Evolutionary conservation across 2,113 vertebrate genomes (phyloP), one percentile per base, ranked within the genome.

Genomic region (Cololabis saira): DNA sequence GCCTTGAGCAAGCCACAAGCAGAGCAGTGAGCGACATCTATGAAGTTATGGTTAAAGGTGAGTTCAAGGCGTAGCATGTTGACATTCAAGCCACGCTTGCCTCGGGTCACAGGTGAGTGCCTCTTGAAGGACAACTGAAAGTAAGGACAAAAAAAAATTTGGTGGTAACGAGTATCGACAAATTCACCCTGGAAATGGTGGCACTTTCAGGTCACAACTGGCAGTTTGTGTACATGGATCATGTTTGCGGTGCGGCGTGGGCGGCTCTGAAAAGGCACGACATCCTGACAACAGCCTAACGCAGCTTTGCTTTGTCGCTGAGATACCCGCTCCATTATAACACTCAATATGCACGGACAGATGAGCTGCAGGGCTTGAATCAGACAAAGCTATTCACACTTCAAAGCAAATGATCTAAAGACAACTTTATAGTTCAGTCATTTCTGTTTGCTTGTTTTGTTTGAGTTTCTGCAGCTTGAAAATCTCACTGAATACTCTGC

Each of bases 141-240:
- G 45, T 71, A 55, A 76, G 58, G 37, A 61, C 47, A 16, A 61
- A 48, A 27, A 27, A 11, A 7, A 58, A 19, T 41, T 56, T 9
- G 6, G 10, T 66, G 51, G 52, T 55, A 65, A 58, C 27, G n/a
- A 21, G n/a, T 37, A 56, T 37, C 45, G 61, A 56, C 64, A 11
- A 10, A 41, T 18, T 78, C 52, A 1, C 6, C 10, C 24, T 7
- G 33, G 52, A 66, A 56, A 63, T 17, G 40, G 59, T 55, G 50
- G 37, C 22, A 65, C 57, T 67, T 69, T 75, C 50, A 41, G 59
- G 73, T 71, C 44, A 57, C 58, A 49, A 44, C 61, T 66, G 67
- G 71, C 75, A 76, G 65, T 47, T 58, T 37, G 51, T 53, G 83
- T 75, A 67, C 71, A 74, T 21, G 61, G 33, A 67, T 71, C 50